Evolutionary conservation across 2,113 vertebrate species (phyloP).

Genomic region (Tylochromis polylepis): DNA sequence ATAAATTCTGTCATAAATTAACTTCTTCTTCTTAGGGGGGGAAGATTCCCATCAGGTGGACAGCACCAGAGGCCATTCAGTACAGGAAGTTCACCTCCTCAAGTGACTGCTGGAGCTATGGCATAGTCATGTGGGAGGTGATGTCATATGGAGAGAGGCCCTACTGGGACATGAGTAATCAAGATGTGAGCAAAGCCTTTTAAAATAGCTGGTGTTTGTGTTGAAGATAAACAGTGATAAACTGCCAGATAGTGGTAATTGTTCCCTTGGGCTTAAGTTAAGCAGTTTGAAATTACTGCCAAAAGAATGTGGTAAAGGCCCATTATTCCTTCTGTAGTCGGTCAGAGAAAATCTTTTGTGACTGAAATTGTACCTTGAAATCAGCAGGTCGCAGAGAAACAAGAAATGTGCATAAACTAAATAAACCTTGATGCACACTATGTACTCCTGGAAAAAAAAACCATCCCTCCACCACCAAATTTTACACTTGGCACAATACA

Average conservation of each 20-base stretch:
- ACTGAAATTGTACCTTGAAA: neutral
- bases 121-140: slow-evolving; percentile 80
- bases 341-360: neutral
- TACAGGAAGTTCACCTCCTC: slow-evolving; percentile 79
- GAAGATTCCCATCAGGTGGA: slow-evolving; percentile 79
- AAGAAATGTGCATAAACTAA: neutral
- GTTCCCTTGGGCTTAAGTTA: neutral
- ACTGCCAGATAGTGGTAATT: neutral
- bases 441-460: neutral
- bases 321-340: neutral
- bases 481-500: neutral
- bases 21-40: slow-evolving; percentile 59
- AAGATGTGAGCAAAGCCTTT: slow-evolving; percentile 65
- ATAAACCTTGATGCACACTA: neutral
- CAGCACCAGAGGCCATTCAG: slow-evolving; percentile 77
- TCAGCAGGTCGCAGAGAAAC: neutral
- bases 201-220: neutral
- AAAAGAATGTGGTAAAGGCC: neutral
- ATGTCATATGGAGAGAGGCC: slow-evolving; percentile 79
- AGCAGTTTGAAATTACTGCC: neutral
- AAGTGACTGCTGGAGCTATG: slow-evolving; percentile 79
- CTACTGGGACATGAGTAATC: slow-evolving; percentile 81
- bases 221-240: neutral
- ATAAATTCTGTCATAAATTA: neutral
- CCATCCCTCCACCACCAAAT: neutral